These are phyloP conservation scores for Cavia porcellus DNA, from an alignment of 2,113 vertebrate species.

Conservation along the genomic window DNA sequence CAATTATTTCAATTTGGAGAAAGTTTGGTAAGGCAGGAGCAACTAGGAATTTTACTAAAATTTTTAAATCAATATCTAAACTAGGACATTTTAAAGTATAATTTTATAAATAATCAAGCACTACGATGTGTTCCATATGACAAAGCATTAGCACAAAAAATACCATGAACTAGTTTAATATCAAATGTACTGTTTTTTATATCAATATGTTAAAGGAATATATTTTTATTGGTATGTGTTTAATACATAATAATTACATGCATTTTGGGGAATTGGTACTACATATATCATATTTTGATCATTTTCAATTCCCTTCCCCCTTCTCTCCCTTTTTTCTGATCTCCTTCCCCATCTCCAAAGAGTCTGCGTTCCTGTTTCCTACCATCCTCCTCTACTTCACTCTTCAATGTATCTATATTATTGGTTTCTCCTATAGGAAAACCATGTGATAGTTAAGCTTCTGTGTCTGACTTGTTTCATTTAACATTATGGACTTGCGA, in stretches of 20 bases:
- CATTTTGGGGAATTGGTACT: neutral
- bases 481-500: neutral
- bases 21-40: slow-evolving; percentile 3
- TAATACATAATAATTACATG: neutral
- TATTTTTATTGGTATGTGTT: neutral
- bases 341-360: neutral
- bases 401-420: neutral
- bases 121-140: neutral
- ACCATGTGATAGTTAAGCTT: neutral
- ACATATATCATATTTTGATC: neutral
- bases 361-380: neutral
- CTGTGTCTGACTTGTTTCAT: neutral
- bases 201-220: slow-evolving; percentile 26
- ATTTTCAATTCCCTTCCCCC: neutral
- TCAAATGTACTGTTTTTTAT: neutral
- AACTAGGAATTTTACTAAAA: slow-evolving; percentile 32
- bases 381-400: neutral
- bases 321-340: neutral
- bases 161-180: slow-evolving; percentile 46
- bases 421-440: neutral
- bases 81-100: slow-evolving; percentile 4
- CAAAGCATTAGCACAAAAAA: slow-evolving; percentile 41
- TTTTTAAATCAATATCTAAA: slow-evolving; percentile 42
- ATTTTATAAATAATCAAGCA: slow-evolving; percentile 45
- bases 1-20: slow-evolving; percentile 59